A percentile compares a stretch with the other conserved stretches of the same genome.
phyloP scores from a whole-genome alignment of 2,113 vertebrate genomes.

The Dryoscopus gambensis region DNA sequence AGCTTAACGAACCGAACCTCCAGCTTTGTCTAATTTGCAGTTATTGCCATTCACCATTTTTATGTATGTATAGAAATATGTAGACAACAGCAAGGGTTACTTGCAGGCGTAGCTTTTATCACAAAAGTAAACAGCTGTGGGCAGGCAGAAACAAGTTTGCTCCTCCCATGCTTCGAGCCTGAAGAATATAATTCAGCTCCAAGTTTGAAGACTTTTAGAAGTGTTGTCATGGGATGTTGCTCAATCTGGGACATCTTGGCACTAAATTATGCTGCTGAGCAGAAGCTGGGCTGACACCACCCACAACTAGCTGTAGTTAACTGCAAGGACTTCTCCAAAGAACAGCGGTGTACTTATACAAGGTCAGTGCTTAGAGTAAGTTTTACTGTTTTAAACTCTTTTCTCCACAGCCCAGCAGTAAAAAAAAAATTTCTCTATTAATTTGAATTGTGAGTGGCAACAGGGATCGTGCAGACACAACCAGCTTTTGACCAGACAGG shows the following conservation, averaged over 20 bases:
- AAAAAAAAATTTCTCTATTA: not conserved
- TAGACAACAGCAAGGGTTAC: not conserved
- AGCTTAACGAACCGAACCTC: not conserved
- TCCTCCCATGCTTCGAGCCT: conserved; percentile 36
- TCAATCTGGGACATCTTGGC: not conserved
- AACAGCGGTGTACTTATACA: not conserved
- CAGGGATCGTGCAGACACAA: not conserved
- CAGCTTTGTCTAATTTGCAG: not conserved
- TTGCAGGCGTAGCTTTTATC: not conserved
- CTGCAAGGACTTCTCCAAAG: not conserved
- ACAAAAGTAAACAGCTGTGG: conserved; percentile 19
- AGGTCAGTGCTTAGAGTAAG: not conserved
- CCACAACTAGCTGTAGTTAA: not conserved
- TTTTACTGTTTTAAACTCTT: not conserved
- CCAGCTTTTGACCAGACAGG: not conserved
- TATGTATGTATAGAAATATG: not conserved
- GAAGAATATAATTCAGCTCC: conserved; percentile 24
- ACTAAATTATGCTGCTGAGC: not conserved
- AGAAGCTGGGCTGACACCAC: not conserved
- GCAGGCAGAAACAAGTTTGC: conserved; percentile 54
- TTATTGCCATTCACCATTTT: not conserved
- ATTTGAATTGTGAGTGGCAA: not conserved
- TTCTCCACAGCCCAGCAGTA: not conserved
- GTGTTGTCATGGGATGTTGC: not conserved
- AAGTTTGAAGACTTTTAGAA: not conserved